phyloP scores from a whole-genome alignment of 2,888 invertebrate species.

The Thera britannica region DNA sequence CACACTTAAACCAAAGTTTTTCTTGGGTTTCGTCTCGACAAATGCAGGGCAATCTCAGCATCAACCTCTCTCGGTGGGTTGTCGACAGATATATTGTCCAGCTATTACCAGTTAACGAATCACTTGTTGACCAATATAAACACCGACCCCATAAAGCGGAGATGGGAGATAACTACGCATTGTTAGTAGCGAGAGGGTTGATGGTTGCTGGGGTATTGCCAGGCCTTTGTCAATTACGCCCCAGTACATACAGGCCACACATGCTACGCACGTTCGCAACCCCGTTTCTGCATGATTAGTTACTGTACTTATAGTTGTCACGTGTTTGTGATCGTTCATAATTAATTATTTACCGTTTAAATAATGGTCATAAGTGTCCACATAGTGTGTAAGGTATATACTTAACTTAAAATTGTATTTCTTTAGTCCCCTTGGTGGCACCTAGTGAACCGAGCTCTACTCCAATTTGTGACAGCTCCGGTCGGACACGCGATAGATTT shows the following conservation, averaged over 20 bases:
- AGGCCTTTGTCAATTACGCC: constrained; percentile 63
- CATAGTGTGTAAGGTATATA: constrained; percentile 20
- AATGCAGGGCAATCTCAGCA: constrained; percentile 54
- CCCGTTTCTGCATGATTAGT: constrained; percentile 83
- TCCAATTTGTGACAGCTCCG: constrained; percentile 11
- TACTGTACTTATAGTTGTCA: constrained; percentile 74
- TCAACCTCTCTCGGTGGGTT: constrained; percentile 31
- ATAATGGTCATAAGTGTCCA: constrained; percentile 24
- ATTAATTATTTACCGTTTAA: constrained; percentile 32
- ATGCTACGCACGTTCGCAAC: constrained; percentile 82
- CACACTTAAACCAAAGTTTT: constrained; percentile 43
- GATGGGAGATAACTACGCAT: constrained; percentile 24
- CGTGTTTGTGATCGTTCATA: constrained; percentile 69
- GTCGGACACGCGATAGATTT: constrained; percentile 13
- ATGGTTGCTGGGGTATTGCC: constrained; percentile 50
- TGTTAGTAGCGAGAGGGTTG: constrained; percentile 40
- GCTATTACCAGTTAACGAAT: constrained; percentile 14
- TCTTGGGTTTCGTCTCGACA: constrained; percentile 52
- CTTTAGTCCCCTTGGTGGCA: constrained; percentile 11
- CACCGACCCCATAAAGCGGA: constrained; percentile 19
- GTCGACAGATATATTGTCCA: neutral
- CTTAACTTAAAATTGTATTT: constrained; percentile 8
- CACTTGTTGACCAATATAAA: constrained; percentile 24
- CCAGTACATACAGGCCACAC: constrained; percentile 64
- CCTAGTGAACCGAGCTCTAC: constrained; percentile 2